Base-by-base conservation (phyloP, 1,140 invertebrate genomes). In the Theocolax elegans region DNA sequence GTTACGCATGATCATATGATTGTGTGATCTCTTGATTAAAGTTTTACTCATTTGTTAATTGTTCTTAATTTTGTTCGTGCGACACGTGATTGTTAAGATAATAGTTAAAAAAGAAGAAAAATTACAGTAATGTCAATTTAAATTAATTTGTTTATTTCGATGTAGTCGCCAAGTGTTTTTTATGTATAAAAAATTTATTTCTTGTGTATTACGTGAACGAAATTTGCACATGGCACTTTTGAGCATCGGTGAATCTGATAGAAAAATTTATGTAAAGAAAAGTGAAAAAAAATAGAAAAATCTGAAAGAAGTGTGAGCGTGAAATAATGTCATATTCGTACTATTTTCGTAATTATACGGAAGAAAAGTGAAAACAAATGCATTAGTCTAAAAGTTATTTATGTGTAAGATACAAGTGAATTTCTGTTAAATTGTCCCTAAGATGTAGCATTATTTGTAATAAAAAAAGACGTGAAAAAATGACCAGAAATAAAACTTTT, bases 271-370 rank as follows among this genome's bases (percentile, higher is more conserved):
- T 21, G 44, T 15, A 25, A 46, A 60, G 12, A 29, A 6, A 25
- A 27, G 58, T 46, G 23, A 46, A 60, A 60, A 58, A 58, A 21
- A 58, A 60, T 46, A 25, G 9, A 17, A 46, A 25, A 60, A 8
- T 6, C 31, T 29, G 29, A 60, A 60, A 0, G 25, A 44, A 27
- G 25, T 44, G 40, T 60, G 42, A 46, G n/a, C 29, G 29, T 27
- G 58, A 29, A 46, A 19, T 0, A 60, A 46, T 46, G 38, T 29
- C 25, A 44, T 46, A 38, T 46, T 60, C 40, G 42, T 60, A 60
- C 58, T 60, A 60, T 60, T 60, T 60, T 60, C 58, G 44, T 46
- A 46, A 60, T 48, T 60, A 42, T 35, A 6, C 27, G 35, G 56
- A 59, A 59, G 13, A 25, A 59, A 59, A 58, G 2, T 12, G 9